Evolutionary conservation across 2,797 vertebrate genomes (phyloP).

Genomic region (Nyctibius grandis): DNA sequence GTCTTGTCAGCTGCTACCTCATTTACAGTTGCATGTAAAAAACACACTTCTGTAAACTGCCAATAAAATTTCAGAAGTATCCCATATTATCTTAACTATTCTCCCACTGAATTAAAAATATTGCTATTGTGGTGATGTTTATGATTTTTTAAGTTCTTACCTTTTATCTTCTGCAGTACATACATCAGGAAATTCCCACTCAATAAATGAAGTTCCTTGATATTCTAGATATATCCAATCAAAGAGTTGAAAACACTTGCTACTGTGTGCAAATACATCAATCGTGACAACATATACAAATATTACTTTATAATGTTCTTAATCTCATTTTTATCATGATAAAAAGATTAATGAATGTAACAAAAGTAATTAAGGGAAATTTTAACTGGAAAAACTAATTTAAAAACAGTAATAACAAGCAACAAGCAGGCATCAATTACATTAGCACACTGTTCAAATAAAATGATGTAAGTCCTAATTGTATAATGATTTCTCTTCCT

Average conservation of each 20-base stretch:
- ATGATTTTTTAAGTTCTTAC: constrained; percentile 5
- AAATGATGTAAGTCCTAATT: neutral
- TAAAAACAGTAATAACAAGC: neutral
- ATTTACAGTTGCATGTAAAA: neutral
- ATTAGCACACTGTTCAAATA: constrained; percentile 2
- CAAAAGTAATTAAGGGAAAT: neutral
- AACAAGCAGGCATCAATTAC: neutral
- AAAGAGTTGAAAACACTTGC: neutral
- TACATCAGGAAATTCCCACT: neutral
- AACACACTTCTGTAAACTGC: neutral
- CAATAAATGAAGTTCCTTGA: constrained; percentile 21
- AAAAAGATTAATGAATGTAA: neutral
- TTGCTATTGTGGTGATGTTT: neutral
- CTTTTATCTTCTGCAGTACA: neutral
- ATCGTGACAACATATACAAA: neutral
- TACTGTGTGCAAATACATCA: neutral
- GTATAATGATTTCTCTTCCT: neutral
- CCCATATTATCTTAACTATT: neutral
- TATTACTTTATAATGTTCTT: neutral
- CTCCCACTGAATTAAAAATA: neutral
- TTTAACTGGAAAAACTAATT: neutral
- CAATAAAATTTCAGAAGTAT: neutral
- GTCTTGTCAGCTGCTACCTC: neutral
- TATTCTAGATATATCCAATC: constrained; percentile 51
- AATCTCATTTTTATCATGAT: neutral